These are phyloP conservation scores for Drosophila willistoni DNA, from an alignment of 1,140 invertebrate species.

Conservation along the genomic window DNA sequence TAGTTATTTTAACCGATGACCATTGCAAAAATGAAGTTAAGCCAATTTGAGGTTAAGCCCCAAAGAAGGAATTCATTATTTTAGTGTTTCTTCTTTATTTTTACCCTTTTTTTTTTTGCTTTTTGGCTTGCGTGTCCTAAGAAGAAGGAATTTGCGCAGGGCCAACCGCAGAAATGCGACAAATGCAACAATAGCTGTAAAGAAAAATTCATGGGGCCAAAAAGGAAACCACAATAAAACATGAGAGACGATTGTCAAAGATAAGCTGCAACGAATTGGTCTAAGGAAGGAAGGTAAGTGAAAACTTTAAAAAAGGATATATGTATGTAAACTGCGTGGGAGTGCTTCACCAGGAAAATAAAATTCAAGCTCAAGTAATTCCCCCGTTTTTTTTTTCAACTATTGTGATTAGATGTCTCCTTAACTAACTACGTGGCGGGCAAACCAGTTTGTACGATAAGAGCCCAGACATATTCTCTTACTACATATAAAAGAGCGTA, in stretches of 20 bases:
- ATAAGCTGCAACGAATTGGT: constrained; percentile 48
- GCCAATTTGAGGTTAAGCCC: constrained; percentile 76
- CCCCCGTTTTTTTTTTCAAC: neutral
- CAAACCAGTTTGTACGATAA: constrained; percentile 17
- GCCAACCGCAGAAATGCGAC: constrained; percentile 67
- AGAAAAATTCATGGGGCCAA: constrained; percentile 19
- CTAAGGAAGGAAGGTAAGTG: neutral
- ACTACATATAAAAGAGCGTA: neutral
- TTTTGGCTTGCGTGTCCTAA: constrained; percentile 58
- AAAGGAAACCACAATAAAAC: constrained; percentile 44
- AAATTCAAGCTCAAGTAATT: no score
- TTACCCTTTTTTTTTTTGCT: constrained; percentile 12
- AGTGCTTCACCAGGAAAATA: neutral
- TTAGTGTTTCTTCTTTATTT: constrained; percentile 31
- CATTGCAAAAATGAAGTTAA: constrained; percentile 77
- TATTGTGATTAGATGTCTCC: constrained; percentile 8
- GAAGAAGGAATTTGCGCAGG: constrained; percentile 57
- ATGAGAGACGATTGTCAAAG: constrained; percentile 27
- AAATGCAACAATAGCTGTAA: constrained; percentile 79
- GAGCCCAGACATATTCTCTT: neutral
- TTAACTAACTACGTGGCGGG: neutral
- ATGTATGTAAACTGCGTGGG: neutral
- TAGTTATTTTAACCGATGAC: constrained; percentile 45
- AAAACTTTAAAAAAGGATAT: constrained; percentile 5
- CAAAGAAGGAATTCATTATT: constrained; percentile 78